These are phyloP conservation scores for Carapus acus DNA, from an alignment of 2,797 vertebrate species.

Conservation along the genomic window DNA sequence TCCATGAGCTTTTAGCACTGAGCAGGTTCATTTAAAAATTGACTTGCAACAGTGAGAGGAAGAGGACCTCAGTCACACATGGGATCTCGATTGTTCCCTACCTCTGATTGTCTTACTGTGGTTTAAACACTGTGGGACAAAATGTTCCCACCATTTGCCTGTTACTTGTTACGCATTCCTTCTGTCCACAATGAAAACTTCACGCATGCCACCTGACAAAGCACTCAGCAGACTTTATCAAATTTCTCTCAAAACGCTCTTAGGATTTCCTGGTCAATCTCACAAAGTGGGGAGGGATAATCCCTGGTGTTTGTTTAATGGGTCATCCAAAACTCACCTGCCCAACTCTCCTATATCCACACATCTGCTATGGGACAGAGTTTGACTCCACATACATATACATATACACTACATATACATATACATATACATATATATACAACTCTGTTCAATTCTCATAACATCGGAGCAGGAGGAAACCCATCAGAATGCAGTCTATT, in stretches of 20 bases:
- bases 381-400: neutral
- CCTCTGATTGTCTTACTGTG: neutral
- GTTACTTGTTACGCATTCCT: neutral
- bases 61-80: neutral
- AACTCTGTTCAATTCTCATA: no score
- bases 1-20: no score
- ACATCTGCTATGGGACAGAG: slow-evolving; percentile 47
- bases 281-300: slow-evolving; percentile 54
- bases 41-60: no score
- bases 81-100: no score
- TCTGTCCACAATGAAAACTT: slow-evolving; percentile 4
- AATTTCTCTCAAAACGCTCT: slow-evolving; percentile 40
- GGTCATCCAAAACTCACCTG: slow-evolving; percentile 44
- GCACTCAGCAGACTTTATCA: slow-evolving; percentile 38
- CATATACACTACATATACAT: no score
- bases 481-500: no score
- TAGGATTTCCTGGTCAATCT: slow-evolving; percentile 58
- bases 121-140: neutral
- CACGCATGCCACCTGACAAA: slow-evolving; percentile 38
- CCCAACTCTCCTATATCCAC: slow-evolving; percentile 18
- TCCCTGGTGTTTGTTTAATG: slow-evolving; percentile 49
- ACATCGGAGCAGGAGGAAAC: no score
- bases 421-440: no score
- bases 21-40: no score
- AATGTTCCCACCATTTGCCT: slow-evolving; percentile 35